Evolutionary conservation across 2,888 invertebrate genomes (phyloP), one percentile per base, ranked within the genome.

Genomic region (Meliscaeva auricollis): DNA sequence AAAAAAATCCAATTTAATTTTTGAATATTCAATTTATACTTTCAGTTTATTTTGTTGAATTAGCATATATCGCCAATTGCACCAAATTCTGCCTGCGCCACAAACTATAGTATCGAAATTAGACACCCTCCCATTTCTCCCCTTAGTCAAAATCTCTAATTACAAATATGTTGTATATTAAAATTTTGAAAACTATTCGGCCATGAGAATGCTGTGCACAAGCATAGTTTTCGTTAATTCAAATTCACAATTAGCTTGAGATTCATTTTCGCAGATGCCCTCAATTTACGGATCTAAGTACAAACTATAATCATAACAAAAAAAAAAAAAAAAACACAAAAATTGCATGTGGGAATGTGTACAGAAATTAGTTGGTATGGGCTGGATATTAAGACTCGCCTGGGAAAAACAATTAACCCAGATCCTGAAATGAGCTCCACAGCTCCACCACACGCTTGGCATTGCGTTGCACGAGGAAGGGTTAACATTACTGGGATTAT

Each of bases 371-470:
- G 56, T 17, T n/a, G 44, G 3, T 44, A 62, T 20, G 22, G 30
- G 41, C 62, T 20, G 8, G 60, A 77, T 72, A 68, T 26, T 52
- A 44, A 38, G 46, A 26, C 66, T 44, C 70, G 76, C 68, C 70
- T 72, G 76, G 76, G 81, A 81, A 72, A 76, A 76, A 81, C 76
- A 81, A 81, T 81, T 81, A 81, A 76, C 81, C 81, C 66, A 81
- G 81, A 76, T 76, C 32, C 58, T 22, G 41, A 26, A 60, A 26
- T 22, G 52, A 69, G 46, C 32, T 46, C 44, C 13, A n/a, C n/a
- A 50, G 26, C 35, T 35, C 7, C 32, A 46, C 30, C 17, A 46
- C 20, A 22, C 13, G n/a, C n/a, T 20, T 35, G 13, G 17, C 35
- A 66, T 64, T 44, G 7, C 20, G 22, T 20, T 48, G 32, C 32